Evolutionary conservation across 1,140 invertebrate species (phyloP), one percentile per base, ranked within the genome.

Genomic region (Antheraea mylitta): DNA sequence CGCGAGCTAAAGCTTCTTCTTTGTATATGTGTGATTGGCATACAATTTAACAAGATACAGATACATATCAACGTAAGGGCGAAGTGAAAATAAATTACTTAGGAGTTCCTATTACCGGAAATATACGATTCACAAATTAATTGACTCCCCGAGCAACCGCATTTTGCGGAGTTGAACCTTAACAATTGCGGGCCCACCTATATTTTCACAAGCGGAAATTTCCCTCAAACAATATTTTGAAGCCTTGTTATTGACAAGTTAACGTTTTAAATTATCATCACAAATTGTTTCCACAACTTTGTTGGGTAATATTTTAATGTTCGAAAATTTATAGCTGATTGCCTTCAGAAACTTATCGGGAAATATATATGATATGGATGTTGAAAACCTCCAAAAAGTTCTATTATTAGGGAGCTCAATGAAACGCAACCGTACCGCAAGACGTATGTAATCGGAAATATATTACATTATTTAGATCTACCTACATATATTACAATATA

Each of bases 161-260:
- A 11, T 53, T 53, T 13, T 53, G 45, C 13, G 5, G 16, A 53
- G 45, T 16, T 16, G 16, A 53, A 53, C 45, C 16, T 53, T 53
- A 53, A 53, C 16, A 53, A 53, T 53, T 53, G 16, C 11, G 45
- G 38, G 11, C 45, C 45, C 45, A 16, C 16, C 16, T 53, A 53
- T 53, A 53, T n/a, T 53, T 53, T 16, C 45, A 13, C 45, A 9
- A 53, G 1, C 13, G 5, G 45, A 53, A 53, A 53, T 53, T 53
- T 53, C 45, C 45, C 11, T 53, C 45, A 53, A 53, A 53, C 22
- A 60, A 60, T 30, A 30, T 60, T 30, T 60, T 19, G 18, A 22
- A 19, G 22, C 59, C 18, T 63, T 63, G 61, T 63, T 63, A 22
- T 63, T 63, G 61, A 63, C 61, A 63, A 63, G 61, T 63, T 63